Conservation (phyloP, 2,113 vertebrate species). For the Suricata suricatta region DNA sequence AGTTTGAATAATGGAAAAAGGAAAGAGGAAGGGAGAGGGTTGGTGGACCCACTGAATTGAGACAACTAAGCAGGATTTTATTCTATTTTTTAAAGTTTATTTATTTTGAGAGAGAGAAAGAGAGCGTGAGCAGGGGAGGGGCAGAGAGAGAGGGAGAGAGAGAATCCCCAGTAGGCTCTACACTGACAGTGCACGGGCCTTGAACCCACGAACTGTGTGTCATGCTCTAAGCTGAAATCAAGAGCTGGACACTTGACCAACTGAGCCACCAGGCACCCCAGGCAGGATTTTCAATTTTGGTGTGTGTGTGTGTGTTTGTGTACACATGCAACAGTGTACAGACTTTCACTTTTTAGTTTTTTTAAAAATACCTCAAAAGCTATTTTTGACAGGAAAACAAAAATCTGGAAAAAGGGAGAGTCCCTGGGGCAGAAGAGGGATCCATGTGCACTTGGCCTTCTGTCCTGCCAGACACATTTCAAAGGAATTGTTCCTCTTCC, state of each 20-base stretch:
- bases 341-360: neutral
- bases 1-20: neutral
- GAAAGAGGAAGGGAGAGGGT: neutral
- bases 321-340: neutral
- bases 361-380: neutral
- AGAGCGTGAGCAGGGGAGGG: no score
- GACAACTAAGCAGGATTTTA: neutral
- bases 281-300: neutral
- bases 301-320: neutral
- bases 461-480: neutral
- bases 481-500: neutral
- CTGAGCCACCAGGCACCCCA: no score
- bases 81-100: no score
- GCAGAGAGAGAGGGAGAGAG: no score
- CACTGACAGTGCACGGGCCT: no score
- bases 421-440: neutral
- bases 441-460: neutral
- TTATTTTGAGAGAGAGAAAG: no score
- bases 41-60: neutral
- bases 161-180: no score
- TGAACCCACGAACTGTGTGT: no score
- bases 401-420: neutral
- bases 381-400: constrained; percentile 16
- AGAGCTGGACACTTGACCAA: no score
- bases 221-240: no score